Conservation (phyloP, 2,113 vertebrate species). For the Gasterosteus nipponicus region DNA sequence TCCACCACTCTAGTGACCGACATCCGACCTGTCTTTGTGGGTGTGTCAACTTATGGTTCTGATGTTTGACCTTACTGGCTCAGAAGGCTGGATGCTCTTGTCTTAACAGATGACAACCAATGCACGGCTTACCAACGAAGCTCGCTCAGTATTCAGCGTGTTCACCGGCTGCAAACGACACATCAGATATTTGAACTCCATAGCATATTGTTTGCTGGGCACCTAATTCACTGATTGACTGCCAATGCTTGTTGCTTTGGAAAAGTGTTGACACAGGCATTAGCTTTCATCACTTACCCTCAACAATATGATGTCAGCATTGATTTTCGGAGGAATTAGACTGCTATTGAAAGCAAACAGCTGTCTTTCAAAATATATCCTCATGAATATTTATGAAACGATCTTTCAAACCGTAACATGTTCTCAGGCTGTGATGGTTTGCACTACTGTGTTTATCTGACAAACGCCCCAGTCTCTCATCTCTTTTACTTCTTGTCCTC, state of each 20-base stretch:
- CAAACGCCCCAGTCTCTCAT: background rate
- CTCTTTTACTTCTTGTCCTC: conserved; percentile 1
- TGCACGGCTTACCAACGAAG: background rate
- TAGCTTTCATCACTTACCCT: conserved; percentile 63
- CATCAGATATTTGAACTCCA: conserved; percentile 64
- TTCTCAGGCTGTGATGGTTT: conserved; percentile 46
- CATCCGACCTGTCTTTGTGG: background rate
- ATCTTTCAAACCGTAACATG: conserved; percentile 47
- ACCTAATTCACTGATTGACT: conserved; percentile 68
- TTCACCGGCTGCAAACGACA: conserved; percentile 33
- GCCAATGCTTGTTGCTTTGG: conserved; percentile 57
- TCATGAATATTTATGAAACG: conserved; percentile 69
- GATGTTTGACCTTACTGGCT: conserved; percentile 71
- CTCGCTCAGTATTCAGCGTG: conserved; percentile 50
- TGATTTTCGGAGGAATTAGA: conserved; percentile 65
- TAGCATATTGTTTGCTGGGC: conserved; percentile 60
- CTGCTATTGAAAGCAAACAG: conserved; percentile 67
- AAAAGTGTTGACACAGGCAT: conserved; percentile 67
- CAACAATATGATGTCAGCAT: conserved; percentile 61
- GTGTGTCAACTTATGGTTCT: conserved; percentile 21
- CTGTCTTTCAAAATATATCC: conserved; percentile 58
- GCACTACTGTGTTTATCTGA: conserved; percentile 36
- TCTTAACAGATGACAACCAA: conserved; percentile 37
- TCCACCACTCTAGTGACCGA: too few species aligned
- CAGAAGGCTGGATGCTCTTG: conserved; percentile 44